Conservation (phyloP, 2,113 vertebrate genomes). For the Aleadryas rufinucha region DNA sequence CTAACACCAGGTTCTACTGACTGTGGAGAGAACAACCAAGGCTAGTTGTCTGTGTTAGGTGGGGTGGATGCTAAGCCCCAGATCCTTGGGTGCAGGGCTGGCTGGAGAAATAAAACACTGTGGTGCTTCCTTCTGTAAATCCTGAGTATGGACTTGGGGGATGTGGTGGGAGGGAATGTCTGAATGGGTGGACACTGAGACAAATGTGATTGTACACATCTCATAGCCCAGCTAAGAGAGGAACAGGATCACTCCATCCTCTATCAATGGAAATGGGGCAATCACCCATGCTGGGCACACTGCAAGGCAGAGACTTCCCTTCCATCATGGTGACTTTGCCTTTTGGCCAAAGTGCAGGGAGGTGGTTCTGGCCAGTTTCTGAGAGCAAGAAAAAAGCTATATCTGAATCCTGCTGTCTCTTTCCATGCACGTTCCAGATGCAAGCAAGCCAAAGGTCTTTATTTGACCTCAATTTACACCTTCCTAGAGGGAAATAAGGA, state of each 20-base stretch:
- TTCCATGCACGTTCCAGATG: accelerated
- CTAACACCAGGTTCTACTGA: neutral
- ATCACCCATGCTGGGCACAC: neutral
- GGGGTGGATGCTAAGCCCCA: neutral
- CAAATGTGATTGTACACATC: neutral
- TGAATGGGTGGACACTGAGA: accelerated
- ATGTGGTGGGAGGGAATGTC: neutral
- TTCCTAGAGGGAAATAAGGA: neutral
- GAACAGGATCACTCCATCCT: neutral
- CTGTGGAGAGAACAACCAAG: neutral
- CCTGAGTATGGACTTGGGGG: accelerated
- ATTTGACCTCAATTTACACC: neutral
- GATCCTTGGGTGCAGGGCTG: neutral
- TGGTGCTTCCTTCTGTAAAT: neutral
- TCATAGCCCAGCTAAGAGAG: neutral
- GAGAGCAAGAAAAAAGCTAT: neutral
- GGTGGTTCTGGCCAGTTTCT: neutral
- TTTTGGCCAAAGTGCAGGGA: neutral
- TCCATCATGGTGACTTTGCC: neutral
- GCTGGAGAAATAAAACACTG: neutral
- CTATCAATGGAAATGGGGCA: neutral
- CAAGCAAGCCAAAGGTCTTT: neutral
- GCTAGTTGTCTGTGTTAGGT: neutral
- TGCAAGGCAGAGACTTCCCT: neutral
- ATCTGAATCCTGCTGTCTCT: neutral